These are phyloP conservation scores for Nomada goodeniana DNA, from an alignment of 2,888 invertebrate species.

Conservation along the genomic window DNA sequence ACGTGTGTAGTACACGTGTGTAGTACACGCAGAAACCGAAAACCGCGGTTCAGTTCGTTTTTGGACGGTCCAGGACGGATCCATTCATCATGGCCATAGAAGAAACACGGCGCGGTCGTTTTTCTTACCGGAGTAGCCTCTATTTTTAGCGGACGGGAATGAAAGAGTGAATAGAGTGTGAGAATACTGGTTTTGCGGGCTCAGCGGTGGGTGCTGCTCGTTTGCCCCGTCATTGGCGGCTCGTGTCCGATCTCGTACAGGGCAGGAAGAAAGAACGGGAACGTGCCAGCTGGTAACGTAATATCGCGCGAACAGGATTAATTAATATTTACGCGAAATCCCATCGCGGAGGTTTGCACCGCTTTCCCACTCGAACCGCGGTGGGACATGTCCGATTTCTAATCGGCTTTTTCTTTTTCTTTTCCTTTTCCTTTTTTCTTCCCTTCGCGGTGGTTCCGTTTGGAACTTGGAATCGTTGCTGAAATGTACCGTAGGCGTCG, in stretches of 20 bases:
- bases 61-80: slow-evolving; percentile 24
- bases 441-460: not conserved
- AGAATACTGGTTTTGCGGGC: slow-evolving; percentile 62
- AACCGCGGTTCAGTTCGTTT: no score
- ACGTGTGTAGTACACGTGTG: not conserved
- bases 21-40: not conserved
- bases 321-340: slow-evolving; percentile 57
- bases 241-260: slow-evolving; percentile 38
- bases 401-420: slow-evolving; percentile 15
- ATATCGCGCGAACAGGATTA: slow-evolving; percentile 48
- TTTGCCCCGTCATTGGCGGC: slow-evolving; percentile 55
- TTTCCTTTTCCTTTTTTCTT: not conserved
- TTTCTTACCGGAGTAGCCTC: slow-evolving; percentile 49
- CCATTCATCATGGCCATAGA: slow-evolving; percentile 63
- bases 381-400: slow-evolving; percentile 12
- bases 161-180: slow-evolving; percentile 62
- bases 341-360: not conserved
- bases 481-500: no score
- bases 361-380: not conserved
- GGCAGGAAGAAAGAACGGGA: slow-evolving; percentile 25
- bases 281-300: slow-evolving; percentile 40
- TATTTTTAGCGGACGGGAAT: slow-evolving; percentile 60
- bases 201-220: slow-evolving; percentile 33
- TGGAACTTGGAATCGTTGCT: not conserved
- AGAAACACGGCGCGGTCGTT: slow-evolving; percentile 54